These are phyloP conservation scores for Amphibalanus amphitrite DNA, from an alignment of 1,140 invertebrate genomes.

Conservation along the genomic window DNA sequence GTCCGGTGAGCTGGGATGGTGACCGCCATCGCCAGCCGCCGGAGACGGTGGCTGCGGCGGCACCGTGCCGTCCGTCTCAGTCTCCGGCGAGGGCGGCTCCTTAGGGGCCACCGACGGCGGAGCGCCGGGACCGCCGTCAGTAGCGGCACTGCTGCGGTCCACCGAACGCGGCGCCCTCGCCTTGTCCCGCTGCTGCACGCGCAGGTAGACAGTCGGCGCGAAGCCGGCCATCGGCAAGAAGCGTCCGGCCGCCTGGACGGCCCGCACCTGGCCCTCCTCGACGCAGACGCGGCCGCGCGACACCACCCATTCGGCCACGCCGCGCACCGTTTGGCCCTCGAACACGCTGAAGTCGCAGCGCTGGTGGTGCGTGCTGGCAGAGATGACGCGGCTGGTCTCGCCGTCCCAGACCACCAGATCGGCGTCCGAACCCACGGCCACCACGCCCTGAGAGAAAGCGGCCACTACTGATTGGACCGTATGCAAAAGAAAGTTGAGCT, in stretches of 20 bases:
- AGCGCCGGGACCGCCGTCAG: slow-evolving; percentile 7
- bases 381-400: slow-evolving; percentile 62
- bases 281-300: slow-evolving; percentile 77
- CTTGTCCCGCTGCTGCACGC: slow-evolving; percentile 35
- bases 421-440: slow-evolving; percentile 85
- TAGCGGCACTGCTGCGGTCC: not conserved
- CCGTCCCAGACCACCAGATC: slow-evolving; percentile 97
- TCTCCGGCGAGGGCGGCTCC: slow-evolving; percentile 15
- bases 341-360: slow-evolving; percentile 96
- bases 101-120: slow-evolving; percentile 17
- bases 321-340: slow-evolving; percentile 46
- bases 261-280: slow-evolving; percentile 70
- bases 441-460: slow-evolving; percentile 52
- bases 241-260: slow-evolving; percentile 64
- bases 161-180: slow-evolving; percentile 25
- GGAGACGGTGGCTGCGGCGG: too few relatives aligned
- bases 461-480: too few relatives aligned
- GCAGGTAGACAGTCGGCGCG: slow-evolving; percentile 44
- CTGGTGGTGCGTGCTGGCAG: slow-evolving; percentile 80
- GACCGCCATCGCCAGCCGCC: too few relatives aligned
- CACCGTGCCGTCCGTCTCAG: not conserved
- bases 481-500: too few relatives aligned
- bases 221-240: slow-evolving; percentile 46
- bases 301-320: slow-evolving; percentile 75
- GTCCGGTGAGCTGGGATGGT: too few relatives aligned